These are phyloP conservation scores for Diloba caeruleocephala DNA, from an alignment of 2,888 invertebrate species.

Conservation along the genomic window DNA sequence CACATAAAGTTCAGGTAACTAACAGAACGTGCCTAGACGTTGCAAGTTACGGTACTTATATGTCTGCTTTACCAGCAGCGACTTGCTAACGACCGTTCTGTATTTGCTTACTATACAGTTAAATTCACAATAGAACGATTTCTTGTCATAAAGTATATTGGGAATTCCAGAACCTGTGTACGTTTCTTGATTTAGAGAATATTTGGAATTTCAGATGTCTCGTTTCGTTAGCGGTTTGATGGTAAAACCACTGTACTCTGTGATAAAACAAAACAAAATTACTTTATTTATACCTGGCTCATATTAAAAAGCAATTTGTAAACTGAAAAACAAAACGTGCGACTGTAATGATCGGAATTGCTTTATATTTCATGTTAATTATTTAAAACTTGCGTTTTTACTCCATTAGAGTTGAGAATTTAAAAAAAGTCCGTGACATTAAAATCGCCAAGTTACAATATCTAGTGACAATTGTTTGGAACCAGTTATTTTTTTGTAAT, in stretches of 20 bases:
- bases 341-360: too few relatives aligned
- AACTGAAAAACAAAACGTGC: constrained; percentile 8
- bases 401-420: constrained; percentile 3
- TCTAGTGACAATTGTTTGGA: constrained; percentile 2
- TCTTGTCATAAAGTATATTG: neutral
- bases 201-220: neutral
- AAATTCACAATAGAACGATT: neutral
- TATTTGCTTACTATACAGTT: constrained; percentile 13
- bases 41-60: constrained; percentile 42
- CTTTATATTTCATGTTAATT: constrained; percentile 20
- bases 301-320: neutral
- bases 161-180: neutral
- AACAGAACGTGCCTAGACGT: constrained; percentile 53
- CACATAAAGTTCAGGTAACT: constrained; percentile 52
- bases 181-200: neutral
- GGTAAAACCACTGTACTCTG: too few relatives aligned
- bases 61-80: constrained; percentile 5
- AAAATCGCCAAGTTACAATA: constrained; percentile 6
- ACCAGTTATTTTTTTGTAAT: constrained; percentile 13
- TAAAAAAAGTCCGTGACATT: constrained; percentile 6
- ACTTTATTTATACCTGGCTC: neutral
- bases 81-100: constrained; percentile 14
- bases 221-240: neutral
- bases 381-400: constrained; percentile 26
- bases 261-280: too few relatives aligned